phyloP scores from a whole-genome alignment of 2,797 vertebrate genomes.

The Amniataba percoides region DNA sequence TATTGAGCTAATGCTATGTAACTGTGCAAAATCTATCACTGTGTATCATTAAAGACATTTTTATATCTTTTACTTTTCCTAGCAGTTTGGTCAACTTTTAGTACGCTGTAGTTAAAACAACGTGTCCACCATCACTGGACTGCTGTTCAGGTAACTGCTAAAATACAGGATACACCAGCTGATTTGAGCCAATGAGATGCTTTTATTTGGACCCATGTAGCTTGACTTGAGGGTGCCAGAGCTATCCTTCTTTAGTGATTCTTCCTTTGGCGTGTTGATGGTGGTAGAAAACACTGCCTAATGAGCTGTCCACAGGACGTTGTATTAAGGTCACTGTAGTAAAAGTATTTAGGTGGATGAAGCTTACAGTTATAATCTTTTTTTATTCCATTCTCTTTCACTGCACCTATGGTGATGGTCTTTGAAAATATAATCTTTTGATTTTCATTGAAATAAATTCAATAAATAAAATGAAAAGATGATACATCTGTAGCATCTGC shows the following conservation, averaged over 20 bases:
- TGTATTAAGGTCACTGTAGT: too few species aligned
- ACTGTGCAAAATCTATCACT: conserved; percentile 35
- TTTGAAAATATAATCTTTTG: too few species aligned
- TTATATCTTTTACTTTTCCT: conserved; percentile 36
- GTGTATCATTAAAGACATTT: conserved; percentile 28
- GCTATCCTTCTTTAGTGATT: background rate
- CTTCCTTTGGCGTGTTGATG: background rate
- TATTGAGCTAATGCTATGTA: conserved; percentile 15
- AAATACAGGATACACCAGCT: conserved; percentile 3
- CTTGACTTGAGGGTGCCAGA: background rate
- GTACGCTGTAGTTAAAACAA: conserved; percentile 1
- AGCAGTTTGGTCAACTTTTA: background rate
- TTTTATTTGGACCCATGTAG: background rate
- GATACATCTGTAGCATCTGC: too few species aligned
- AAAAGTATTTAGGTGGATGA: too few species aligned
- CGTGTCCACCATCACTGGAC: background rate
- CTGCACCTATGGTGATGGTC: too few species aligned
- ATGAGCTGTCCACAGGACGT: background rate
- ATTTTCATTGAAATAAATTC: too few species aligned
- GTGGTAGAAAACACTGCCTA: background rate
- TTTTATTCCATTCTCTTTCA: too few species aligned
- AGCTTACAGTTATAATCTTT: too few species aligned
- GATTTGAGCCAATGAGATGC: conserved; percentile 2
- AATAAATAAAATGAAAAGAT: too few species aligned
- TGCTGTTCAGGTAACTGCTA: conserved; percentile 37